Evolutionary conservation across 2,888 invertebrate genomes (phyloP), one percentile per base, ranked within the genome.

Genomic region (Tiliacea aurago): DNA sequence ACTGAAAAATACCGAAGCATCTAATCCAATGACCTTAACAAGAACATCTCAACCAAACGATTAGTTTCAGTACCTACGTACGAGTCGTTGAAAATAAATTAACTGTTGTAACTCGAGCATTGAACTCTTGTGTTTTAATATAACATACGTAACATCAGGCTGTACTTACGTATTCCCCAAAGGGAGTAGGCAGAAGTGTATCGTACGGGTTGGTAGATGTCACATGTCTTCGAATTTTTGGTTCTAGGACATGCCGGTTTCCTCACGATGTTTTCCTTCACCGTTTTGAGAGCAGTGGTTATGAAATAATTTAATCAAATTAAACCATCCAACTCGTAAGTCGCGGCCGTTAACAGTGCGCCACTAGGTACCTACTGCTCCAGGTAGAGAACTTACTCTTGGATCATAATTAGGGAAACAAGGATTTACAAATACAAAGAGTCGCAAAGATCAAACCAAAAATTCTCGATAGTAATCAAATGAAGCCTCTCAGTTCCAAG

Each of bases 51-150:
- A 15, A 41, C 20, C 3, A 9, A 58, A 15, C 66, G 43, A 81
- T 79, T 81, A 33, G 66, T 76, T 79, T 76, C 62, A 70, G 58
- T 81, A 18, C 5, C 56, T 41, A 45, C 45, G 37, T 51, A 23
- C 23, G n/a, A 59, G 43, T 28, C 18, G 70, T 47, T 47, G 43
- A 13, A 77, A 79, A 70, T 70, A 79, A 77, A 79, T 79, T 81
- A 82, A 64, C 58, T 64, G 63, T 79, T 70, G 65, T 70, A 33
- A 0, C 15, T 11, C 23, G 79, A 33, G 41, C 82, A 23, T 49
- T 70, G 82, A 79, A 58, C 79, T 67, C 37, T 51, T 53, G 28
- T 65, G n/a, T 65, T 61, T 78, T 41, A 74, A 18, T 37, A 37
- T 6, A 5, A 51, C 9, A 13, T 37, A 18, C 23, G 49, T 20